Conservation (phyloP, 2,113 vertebrate species). For the Micronycteris hirsuta region DNA sequence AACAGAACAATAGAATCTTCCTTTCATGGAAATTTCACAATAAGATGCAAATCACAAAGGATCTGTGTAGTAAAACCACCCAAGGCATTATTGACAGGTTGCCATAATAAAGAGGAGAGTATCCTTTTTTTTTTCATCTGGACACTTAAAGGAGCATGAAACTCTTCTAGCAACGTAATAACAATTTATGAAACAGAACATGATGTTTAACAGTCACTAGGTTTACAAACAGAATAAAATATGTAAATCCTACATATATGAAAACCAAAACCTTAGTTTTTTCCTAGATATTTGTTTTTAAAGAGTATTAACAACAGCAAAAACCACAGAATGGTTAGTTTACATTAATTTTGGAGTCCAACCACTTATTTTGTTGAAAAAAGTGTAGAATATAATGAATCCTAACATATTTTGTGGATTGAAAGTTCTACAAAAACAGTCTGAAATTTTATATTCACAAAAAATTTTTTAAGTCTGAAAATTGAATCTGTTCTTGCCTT, state of each 20-base stretch:
- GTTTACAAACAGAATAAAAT: constrained; percentile 31
- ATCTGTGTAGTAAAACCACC: constrained; percentile 42
- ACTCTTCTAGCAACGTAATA: constrained; percentile 13
- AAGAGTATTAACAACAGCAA: not conserved
- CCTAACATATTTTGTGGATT: not conserved
- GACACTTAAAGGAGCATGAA: not conserved
- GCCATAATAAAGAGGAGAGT: not conserved
- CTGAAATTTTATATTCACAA: constrained; percentile 7
- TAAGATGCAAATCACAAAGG: constrained; percentile 36
- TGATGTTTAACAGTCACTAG: not conserved
- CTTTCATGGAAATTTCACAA: constrained; percentile 53
- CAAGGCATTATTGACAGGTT: constrained; percentile 16
- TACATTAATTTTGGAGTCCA: not conserved
- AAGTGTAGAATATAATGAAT: not conserved
- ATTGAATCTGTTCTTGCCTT: not conserved
- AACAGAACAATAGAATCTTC: constrained; percentile 37
- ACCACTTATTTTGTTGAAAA: not conserved
- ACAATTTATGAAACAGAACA: not conserved
- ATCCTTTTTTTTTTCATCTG: not conserved
- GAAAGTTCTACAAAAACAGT: constrained; percentile 10
- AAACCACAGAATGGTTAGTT: not conserved
- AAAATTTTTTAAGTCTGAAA: not conserved
- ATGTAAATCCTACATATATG: not conserved
- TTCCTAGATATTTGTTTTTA: not conserved
- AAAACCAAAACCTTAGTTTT: constrained; percentile 1